A percentile compares a stretch with the other conserved stretches of the same genome.
phyloP scores from a whole-genome alignment of 2,888 invertebrate species.

The Himalopsyche kuldschensis region DNA sequence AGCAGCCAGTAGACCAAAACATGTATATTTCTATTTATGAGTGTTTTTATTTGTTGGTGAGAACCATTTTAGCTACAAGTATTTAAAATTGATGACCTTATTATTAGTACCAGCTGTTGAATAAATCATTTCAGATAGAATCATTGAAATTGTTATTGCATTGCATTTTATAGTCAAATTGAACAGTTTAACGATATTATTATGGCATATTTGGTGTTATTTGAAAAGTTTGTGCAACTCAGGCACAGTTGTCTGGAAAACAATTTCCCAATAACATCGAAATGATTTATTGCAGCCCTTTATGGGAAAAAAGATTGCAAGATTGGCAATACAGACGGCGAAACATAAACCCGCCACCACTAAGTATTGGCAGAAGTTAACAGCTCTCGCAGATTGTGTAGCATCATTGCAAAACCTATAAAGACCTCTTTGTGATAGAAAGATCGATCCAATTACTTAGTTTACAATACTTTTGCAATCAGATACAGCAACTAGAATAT shows the following conservation, averaged over 20 bases:
- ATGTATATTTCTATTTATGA: no score
- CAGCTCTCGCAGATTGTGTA: not conserved
- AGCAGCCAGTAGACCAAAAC: no score
- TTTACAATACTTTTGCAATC: slow-evolving; percentile 15
- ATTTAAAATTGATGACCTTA: no score
- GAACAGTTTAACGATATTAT: no score
- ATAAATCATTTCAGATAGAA: no score
- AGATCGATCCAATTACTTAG: slow-evolving; percentile 20
- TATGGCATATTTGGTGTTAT: not conserved
- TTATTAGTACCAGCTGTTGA: no score
- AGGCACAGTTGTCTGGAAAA: not conserved
- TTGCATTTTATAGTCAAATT: no score
- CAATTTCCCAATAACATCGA: not conserved
- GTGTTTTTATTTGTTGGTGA: no score
- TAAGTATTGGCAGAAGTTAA: not conserved
- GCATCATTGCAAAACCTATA: slow-evolving; percentile 2
- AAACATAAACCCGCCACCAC: not conserved
- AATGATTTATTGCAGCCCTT: not conserved
- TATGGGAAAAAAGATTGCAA: not conserved
- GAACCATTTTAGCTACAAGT: no score
- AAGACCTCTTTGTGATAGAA: slow-evolving; percentile 4
- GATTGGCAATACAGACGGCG: not conserved
- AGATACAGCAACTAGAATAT: not conserved
- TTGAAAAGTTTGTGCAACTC: not conserved
- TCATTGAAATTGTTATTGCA: no score